Conservation (phyloP, 2,888 invertebrate genomes). For the Hydrotaea cyrtoneurina region DNA sequence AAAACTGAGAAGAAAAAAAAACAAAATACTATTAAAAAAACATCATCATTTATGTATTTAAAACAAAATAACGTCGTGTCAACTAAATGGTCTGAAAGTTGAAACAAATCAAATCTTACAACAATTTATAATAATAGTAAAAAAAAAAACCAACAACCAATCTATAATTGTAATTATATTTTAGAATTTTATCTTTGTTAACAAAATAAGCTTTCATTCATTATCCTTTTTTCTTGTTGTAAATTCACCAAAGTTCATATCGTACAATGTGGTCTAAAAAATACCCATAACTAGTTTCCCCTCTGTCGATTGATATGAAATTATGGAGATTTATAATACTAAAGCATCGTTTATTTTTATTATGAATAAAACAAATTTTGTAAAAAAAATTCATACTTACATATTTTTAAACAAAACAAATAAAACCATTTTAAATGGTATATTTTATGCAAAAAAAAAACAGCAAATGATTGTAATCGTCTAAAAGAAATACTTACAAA, state of each 20-base stretch:
- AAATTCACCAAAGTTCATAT: slow-evolving; percentile 18
- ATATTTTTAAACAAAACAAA: neutral
- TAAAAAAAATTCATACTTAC: slow-evolving; percentile 10
- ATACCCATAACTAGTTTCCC: slow-evolving; percentile 1
- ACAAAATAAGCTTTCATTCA: slow-evolving; percentile 31
- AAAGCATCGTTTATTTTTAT: slow-evolving; percentile 20
- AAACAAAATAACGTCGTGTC: slow-evolving; percentile 12
- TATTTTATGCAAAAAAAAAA: slow-evolving; percentile 21
- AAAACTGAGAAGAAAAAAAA: neutral
- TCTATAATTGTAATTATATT: slow-evolving; percentile 8
- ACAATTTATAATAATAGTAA: slow-evolving; percentile 12
- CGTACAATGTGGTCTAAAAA: slow-evolving; percentile 14
- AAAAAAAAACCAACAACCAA: neutral
- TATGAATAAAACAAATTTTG: neutral
- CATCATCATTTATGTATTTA: slow-evolving; percentile 31
- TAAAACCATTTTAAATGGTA: slow-evolving; percentile 15
- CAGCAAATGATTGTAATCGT: neutral
- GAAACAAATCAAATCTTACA: slow-evolving; percentile 13
- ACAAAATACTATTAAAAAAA: slow-evolving; percentile 29
- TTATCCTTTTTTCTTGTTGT: slow-evolving; percentile 27
- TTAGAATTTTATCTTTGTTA: slow-evolving; percentile 32
- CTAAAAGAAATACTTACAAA: neutral
- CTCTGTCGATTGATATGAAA: slow-evolving; percentile 3
- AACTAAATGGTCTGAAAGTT: slow-evolving; percentile 38
- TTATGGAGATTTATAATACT: slow-evolving; percentile 10